phyloP scores from a whole-genome alignment of 2,888 invertebrate genomes.

The Clistopyga incitator region DNA sequence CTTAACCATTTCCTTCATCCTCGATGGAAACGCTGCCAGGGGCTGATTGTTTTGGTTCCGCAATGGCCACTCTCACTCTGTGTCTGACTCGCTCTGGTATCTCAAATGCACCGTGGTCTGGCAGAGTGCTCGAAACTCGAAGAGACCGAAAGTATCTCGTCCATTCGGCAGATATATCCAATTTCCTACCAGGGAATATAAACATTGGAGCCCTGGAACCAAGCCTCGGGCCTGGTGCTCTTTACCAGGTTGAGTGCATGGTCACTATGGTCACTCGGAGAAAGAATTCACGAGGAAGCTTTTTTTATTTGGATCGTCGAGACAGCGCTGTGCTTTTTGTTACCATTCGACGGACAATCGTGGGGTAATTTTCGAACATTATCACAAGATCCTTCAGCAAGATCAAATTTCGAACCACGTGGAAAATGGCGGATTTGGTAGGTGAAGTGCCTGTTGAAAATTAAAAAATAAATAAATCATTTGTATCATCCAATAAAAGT shows the following conservation, averaged over 20 bases:
- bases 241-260: slow-evolving; percentile 3
- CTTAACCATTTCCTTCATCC: background rate
- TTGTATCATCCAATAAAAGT: too few species aligned
- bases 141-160: slow-evolving; percentile 8
- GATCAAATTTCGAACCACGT: background rate
- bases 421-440: background rate
- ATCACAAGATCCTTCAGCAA: too few species aligned
- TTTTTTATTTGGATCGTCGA: too few species aligned
- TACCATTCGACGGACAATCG: background rate
- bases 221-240: background rate
- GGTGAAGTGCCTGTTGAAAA: background rate
- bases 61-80: too few species aligned
- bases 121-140: slow-evolving; percentile 1
- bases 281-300: background rate
- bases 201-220: background rate
- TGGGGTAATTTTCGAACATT: background rate
- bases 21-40: background rate
- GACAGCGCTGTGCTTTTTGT: too few species aligned
- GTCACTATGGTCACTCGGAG: background rate
- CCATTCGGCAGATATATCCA: background rate
- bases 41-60: background rate
- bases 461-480: too few species aligned
- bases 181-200: background rate
- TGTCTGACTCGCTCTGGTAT: slow-evolving; percentile 3
- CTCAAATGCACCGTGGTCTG: background rate